Percentiles rank a stretch among this genome's conserved stretches.
Conservation (phyloP, 2,888 invertebrate species). For the Helobdella robusta region DNA sequence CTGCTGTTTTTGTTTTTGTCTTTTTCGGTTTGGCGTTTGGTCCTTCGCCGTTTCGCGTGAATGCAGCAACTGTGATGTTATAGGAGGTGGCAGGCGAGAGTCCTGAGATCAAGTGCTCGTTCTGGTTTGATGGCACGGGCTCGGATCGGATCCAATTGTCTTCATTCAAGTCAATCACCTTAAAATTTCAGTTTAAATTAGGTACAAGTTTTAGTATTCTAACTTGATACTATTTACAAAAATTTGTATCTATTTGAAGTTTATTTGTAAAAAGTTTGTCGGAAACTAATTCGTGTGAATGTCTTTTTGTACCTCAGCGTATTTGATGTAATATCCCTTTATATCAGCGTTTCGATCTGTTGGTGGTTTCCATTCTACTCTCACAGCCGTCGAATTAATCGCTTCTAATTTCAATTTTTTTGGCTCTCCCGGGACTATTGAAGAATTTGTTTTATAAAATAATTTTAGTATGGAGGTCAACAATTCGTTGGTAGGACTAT, state of each 20-base stretch:
- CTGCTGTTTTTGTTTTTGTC: conserved; percentile 61
- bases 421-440: conserved; percentile 97
- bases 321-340: conserved; percentile 86
- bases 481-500: too few species aligned
- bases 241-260: too few species aligned
- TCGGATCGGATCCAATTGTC: too few species aligned
- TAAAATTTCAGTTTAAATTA: too few species aligned
- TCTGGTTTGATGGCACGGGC: conserved; percentile 5
- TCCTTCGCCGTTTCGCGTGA: conserved; percentile 93
- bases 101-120: conserved; percentile 67
- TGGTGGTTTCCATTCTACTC: conserved; percentile 89
- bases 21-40: conserved; percentile 69
- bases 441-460: too few species aligned
- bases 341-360: conserved; percentile 84
- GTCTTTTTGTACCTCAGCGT: conserved; percentile 29
- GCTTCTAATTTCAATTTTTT: conserved; percentile 77
- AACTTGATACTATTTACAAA: too few species aligned
- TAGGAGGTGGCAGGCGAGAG: conserved; percentile 91
- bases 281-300: too few species aligned
- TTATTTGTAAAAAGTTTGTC: too few species aligned
- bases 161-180: too few species aligned
- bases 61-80: conserved; percentile 75
- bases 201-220: too few species aligned
- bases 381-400: conserved; percentile 88
- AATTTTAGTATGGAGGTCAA: too few species aligned